Conservation (phyloP, 2,888 invertebrate genomes). For the Scaptomyza reducta region DNA sequence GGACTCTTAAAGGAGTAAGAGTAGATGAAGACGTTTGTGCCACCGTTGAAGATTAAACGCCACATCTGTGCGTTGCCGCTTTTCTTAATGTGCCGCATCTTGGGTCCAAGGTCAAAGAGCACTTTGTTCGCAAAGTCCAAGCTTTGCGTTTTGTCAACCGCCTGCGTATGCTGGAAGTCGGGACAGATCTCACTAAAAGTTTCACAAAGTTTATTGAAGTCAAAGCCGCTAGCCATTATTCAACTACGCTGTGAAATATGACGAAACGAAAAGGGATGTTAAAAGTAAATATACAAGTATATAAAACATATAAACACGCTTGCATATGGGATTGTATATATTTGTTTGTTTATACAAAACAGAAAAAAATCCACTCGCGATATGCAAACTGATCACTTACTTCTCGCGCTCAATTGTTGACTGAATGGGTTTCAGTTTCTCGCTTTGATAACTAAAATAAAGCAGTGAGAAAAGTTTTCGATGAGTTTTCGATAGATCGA, state of each 20-base stretch:
- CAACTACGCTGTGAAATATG: slow-evolving; percentile 8
- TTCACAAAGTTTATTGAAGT: slow-evolving; percentile 33
- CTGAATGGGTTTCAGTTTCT: slow-evolving; percentile 3
- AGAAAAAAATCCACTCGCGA: neutral
- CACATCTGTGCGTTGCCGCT: slow-evolving; percentile 51
- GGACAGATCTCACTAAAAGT: slow-evolving; percentile 52
- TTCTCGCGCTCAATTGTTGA: slow-evolving; percentile 1
- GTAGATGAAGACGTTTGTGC: slow-evolving; percentile 40
- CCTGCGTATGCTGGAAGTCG: slow-evolving; percentile 37
- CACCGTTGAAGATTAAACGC: slow-evolving; percentile 45
- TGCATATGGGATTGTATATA: neutral
- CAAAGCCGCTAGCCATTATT: slow-evolving; percentile 21
- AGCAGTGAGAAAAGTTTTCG: neutral
- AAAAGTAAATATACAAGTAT: neutral
- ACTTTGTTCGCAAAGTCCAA: slow-evolving; percentile 58
- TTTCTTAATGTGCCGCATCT: slow-evolving; percentile 51
- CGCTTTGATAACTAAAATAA: neutral
- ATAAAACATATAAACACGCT: neutral
- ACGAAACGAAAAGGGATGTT: neutral
- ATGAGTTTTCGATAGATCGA: neutral
- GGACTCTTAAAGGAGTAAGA: slow-evolving; percentile 44
- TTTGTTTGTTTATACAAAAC: neutral
- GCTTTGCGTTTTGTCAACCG: slow-evolving; percentile 28
- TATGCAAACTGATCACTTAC: neutral
- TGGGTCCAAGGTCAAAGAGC: slow-evolving; percentile 52